Base-by-base conservation (phyloP, 2,888 invertebrate species). In the Drosophila melanosoma region DNA sequence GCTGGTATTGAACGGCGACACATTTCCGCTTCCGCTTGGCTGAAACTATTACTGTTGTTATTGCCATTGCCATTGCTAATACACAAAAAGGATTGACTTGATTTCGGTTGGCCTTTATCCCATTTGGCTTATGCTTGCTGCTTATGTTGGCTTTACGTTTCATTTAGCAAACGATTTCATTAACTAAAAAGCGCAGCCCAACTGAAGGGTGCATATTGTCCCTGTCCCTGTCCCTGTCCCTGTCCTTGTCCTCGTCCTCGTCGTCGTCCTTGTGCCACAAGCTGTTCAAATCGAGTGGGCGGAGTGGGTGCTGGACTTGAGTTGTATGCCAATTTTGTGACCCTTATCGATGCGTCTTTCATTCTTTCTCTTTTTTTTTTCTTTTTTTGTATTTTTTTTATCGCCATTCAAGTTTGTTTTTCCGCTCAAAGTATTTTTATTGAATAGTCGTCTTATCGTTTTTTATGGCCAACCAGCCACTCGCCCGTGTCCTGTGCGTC, bases 111-210 rank as follows among this genome's bases (percentile, higher is more conserved):
- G 45, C 53, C 45, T 36, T 60, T 42, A 52, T 40, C 53, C 56
- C 48, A 74, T 68, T 60, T 64, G 52, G 69, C 57, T 51, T 59
- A 69, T 54, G 65, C 63, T 45, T 68, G 79, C 76, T 80, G 69
- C 38, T n/a, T 71, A 82, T 87, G 90, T 82, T 87, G 90, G 79
- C 82, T 85, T 90, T 90, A 90, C 91, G 91, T 89, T 79, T 90
- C 92, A 91, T 91, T 91, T 92, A 85, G 89, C 92, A 91, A 85
- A 90, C 91, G 85, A 91, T 91, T 92, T 91, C 92, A 91, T 92
- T 91, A 89, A 82, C 79, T 89, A 87, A 90, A 88, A 91, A 86
- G 85, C 84, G 83, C 83, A 85, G 69, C 73, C n/a, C 53, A 35
- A 60, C 38, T 59, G 57, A 63, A 68, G 74, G 81, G 79, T 64